phyloP scores from a whole-genome alignment of 2,797 vertebrate genomes.

The Clarias fuscus region DNA sequence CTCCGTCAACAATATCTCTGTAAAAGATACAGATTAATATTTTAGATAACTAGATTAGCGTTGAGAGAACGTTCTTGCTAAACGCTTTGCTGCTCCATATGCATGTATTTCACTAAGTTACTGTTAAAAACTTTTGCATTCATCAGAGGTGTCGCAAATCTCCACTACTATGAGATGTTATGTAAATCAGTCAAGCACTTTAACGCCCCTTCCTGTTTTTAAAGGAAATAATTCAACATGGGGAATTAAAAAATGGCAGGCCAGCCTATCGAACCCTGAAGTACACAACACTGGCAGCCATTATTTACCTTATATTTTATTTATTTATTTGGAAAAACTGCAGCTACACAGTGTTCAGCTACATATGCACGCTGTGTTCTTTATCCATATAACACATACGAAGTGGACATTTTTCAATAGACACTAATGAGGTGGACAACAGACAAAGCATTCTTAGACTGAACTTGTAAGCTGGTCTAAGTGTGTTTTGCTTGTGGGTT shows the following conservation, averaged over 20 bases:
- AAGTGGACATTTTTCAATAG: not conserved
- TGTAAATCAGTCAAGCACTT: not conserved
- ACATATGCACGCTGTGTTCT: not conserved
- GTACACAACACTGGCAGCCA: not conserved
- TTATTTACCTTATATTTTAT: not conserved
- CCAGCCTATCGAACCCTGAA: not conserved
- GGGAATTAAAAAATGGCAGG: not conserved
- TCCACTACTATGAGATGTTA: not conserved
- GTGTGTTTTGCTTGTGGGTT: not conserved
- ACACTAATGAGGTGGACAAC: not conserved
- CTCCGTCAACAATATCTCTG: too few relatives aligned
- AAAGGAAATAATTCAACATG: not conserved
- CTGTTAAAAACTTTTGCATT: too few relatives aligned
- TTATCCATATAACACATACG: not conserved
- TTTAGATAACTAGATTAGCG: too few relatives aligned
- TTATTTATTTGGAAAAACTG: not conserved
- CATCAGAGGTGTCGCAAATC: not conserved
- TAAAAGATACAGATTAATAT: too few relatives aligned
- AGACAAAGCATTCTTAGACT: not conserved
- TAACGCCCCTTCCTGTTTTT: not conserved
- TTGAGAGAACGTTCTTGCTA: too few relatives aligned
- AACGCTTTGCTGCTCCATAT: not conserved
- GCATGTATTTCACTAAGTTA: not conserved
- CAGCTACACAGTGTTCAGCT: not conserved
- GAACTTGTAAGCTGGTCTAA: not conserved